A percentile compares a stretch with the other conserved stretches of the same genome.
Conservation (phyloP, 2,797 vertebrate species). For the Pseudopleuronectes americanus region DNA sequence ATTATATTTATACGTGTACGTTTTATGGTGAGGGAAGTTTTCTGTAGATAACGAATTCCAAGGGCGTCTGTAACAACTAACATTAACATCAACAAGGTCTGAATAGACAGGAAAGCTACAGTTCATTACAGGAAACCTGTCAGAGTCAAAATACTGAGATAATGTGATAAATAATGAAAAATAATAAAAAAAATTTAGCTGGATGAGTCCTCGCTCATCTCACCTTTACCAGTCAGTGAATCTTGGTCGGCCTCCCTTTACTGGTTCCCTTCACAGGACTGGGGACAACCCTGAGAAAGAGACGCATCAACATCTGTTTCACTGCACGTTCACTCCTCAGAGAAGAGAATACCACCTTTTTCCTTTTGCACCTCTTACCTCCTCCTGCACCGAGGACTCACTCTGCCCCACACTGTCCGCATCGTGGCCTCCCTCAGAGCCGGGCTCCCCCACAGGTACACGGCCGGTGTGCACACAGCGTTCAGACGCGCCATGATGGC, state of each 20-base stretch:
- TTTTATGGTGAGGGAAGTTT: no score
- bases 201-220: background rate
- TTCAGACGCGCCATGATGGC: conserved; percentile 73
- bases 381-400: conserved; percentile 55
- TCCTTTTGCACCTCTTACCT: conserved; percentile 33
- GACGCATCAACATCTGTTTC: background rate
- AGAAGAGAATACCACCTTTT: background rate
- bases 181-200: background rate
- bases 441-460: conserved; percentile 78
- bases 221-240: background rate
- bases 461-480: conserved; percentile 62
- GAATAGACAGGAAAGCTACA: no score
- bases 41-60: no score
- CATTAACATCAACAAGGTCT: no score
- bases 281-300: conserved; percentile 3
- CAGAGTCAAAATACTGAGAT: no score
- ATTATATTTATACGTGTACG: no score
- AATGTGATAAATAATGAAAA: no score
- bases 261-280: background rate
- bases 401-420: conserved; percentile 60
- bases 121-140: no score
- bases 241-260: background rate
- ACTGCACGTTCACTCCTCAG: no score
- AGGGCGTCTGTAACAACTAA: no score
- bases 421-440: conserved; percentile 58